phyloP scores from a whole-genome alignment of 2,888 invertebrate species.

The Tenthredo distinguenda region DNA sequence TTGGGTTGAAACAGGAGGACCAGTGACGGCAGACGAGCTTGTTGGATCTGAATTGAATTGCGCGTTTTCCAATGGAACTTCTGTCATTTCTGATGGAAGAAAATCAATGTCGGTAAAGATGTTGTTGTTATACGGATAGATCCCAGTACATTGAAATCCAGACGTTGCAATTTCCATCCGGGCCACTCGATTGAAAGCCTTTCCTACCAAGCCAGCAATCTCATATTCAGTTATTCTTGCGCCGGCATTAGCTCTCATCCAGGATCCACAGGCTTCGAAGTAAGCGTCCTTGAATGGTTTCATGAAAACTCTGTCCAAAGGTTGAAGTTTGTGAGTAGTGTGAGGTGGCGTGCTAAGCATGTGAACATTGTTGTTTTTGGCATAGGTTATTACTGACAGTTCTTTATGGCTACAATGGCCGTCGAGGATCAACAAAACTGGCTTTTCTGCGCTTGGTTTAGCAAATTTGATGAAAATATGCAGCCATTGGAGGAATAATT shows the following conservation, averaged over 20 bases:
- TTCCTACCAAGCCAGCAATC: conserved; percentile 58
- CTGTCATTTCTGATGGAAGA: conserved; percentile 27
- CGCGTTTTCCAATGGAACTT: conserved; percentile 37
- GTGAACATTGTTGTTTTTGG: conserved; percentile 60
- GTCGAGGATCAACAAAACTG: conserved; percentile 50
- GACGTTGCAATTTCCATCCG: conserved; percentile 56
- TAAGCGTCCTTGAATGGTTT: conserved; percentile 56
- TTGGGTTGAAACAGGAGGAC: conserved; percentile 33
- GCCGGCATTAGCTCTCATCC: conserved; percentile 59
- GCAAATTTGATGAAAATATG: conserved; percentile 49
- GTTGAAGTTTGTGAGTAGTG: conserved; percentile 63
- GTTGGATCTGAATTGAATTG: conserved; percentile 42
- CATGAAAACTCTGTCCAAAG: conserved; percentile 56
- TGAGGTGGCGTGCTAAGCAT: conserved; percentile 61
- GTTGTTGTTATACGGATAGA: background rate
- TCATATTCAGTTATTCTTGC: conserved; percentile 59
- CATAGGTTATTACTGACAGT: conserved; percentile 54
- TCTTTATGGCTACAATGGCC: conserved; percentile 54
- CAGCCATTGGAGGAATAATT: conserved; percentile 57
- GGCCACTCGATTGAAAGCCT: conserved; percentile 58
- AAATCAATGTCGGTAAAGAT: conserved; percentile 16
- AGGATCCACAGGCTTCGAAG: conserved; percentile 50
- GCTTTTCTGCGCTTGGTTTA: background rate
- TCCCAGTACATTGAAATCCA: conserved; percentile 26
- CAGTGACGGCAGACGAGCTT: conserved; percentile 15